Percentiles rank a stretch among this genome's conserved stretches.
These are phyloP conservation scores for Bradypodion pumilum DNA, from an alignment of 2,797 vertebrate species.

Conservation along the genomic window DNA sequence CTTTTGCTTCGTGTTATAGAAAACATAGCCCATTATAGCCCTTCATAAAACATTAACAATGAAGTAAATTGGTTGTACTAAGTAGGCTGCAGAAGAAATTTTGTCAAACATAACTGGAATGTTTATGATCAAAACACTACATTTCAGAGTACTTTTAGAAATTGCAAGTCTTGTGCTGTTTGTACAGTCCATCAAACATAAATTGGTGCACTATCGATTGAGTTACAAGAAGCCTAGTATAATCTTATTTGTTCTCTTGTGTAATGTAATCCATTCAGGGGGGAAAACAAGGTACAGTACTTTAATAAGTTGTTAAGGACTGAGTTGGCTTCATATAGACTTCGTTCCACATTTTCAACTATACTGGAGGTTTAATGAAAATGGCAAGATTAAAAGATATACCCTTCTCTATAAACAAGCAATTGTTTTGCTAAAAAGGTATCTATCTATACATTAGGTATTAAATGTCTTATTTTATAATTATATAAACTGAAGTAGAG, in stretches of 20 bases:
- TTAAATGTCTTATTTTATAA: not conserved
- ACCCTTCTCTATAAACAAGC: not conserved
- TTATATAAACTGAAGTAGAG: not conserved
- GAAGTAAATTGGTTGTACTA: not conserved
- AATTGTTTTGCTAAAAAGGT: not conserved
- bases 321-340: conserved; percentile 1
- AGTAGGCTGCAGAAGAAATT: not conserved
- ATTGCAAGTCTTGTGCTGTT: not conserved
- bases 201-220: conserved; percentile 1
- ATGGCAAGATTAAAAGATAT: not conserved
- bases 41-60: no score
- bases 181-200: conserved; percentile 12
- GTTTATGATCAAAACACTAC: not conserved
- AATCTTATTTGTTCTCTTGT: conserved; percentile 10
- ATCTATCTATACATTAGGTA: not conserved
- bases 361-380: not conserved
- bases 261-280: conserved; percentile 7
- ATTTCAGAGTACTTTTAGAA: not conserved
- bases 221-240: not conserved
- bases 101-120: not conserved
- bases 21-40: not conserved
- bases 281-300: conserved; percentile 1
- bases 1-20: not conserved
- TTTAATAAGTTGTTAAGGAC: not conserved
- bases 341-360: not conserved